phyloP scores from a whole-genome alignment of 2,888 invertebrate genomes.

The Hartigia nigra region DNA sequence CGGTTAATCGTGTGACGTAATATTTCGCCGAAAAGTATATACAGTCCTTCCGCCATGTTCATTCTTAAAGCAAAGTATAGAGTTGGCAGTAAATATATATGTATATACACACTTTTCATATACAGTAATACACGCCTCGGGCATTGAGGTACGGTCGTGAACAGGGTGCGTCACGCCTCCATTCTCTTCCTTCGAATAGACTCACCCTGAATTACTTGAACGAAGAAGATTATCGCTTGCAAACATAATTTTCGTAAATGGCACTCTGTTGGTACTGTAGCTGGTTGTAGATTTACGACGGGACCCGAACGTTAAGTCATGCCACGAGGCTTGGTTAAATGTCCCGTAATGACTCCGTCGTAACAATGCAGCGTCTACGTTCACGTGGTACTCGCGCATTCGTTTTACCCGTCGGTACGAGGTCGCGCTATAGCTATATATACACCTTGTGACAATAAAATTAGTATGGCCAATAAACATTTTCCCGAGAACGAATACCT shows the following conservation, averaged over 20 bases:
- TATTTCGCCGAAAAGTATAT: not conserved
- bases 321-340: conserved; percentile 7
- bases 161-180: not conserved
- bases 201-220: not conserved
- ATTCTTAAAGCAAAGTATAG: not conserved
- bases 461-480: conserved; percentile 1
- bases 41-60: not conserved
- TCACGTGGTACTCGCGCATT: conserved; percentile 1
- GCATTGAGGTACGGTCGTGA: not conserved
- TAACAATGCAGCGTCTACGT: conserved; percentile 3
- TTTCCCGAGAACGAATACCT: not conserved
- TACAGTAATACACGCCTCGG: too few species aligned
- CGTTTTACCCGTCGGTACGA: conserved; percentile 2
- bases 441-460: not conserved
- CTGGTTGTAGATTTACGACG: conserved; percentile 7
- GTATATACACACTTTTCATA: not conserved
- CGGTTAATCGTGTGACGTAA: not conserved
- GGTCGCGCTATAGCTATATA: not conserved
- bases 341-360: conserved; percentile 8
- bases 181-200: not conserved
- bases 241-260: conserved; percentile 4
- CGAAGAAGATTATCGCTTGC: conserved; percentile 1
- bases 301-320: conserved; percentile 1
- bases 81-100: not conserved
- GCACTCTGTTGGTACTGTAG: not conserved